Base-by-base conservation (phyloP, 2,888 invertebrate species). In the Trilocha varians region DNA sequence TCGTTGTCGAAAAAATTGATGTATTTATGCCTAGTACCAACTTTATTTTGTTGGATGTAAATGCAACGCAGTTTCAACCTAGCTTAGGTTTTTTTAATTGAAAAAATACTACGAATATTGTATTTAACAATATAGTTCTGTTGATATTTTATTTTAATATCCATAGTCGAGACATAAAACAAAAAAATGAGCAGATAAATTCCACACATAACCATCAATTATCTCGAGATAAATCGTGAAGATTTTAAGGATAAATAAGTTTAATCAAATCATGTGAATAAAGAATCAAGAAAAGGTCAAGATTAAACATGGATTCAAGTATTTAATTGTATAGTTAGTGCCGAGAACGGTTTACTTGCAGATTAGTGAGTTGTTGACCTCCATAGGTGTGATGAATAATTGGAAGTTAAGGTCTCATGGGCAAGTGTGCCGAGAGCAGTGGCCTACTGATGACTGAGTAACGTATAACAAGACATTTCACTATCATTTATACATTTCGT, bases 361-460 rank as follows among this genome's bases (percentile, higher is more conserved):
- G 38, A 40, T n/a, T 32, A 38, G 36, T 14, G 34, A 38, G 34
- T 33, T 25, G 34, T 32, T 39, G 41, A 33, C 14, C 32, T 38
- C 40, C 43, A 36, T 15, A 38, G 36, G 16, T 36, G 25, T 41
- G 33, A 40, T 40, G 35, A 45, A 46, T 42, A 43, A 25, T 35
- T 16, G 35, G 25, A 40, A 25, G 25, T 11, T 25, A 25, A 25
- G 3, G 8, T 25, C 25, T 25, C 25, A 50, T 70, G 64, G 63
- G 57, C 74, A 78, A 78, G 78, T 78, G 70, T 78, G 82, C 63
- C 78, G 59, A 42, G 38, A 42, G 59, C 62, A 59, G 66, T 61
- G 64, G 61, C 68, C 76, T 65, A 71, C 71, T 77, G 76, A 71
- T 70, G 61, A 55, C 55, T 53, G 51, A 53, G 57, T 55, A 59